Conservation (phyloP, 2,797 vertebrate genomes). For the Limnodromus scolopaceus region DNA sequence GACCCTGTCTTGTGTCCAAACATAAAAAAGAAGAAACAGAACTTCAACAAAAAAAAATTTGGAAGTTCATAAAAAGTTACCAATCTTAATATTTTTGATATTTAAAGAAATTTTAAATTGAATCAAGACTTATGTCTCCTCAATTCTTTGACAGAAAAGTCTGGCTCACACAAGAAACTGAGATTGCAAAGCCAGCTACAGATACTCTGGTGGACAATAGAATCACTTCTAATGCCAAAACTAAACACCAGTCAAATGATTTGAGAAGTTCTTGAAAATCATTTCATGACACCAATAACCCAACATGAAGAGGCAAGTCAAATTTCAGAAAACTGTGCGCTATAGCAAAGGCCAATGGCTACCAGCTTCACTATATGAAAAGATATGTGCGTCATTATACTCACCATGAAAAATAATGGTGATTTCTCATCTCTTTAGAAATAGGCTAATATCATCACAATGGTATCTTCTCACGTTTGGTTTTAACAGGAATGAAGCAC, state of each 20-base stretch:
- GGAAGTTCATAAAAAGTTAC: not conserved
- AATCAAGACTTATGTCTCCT: not conserved
- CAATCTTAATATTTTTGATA: not conserved
- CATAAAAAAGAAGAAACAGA: not conserved
- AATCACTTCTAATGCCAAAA: not conserved
- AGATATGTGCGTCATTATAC: not conserved
- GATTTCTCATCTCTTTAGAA: not conserved
- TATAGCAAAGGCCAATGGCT: not conserved
- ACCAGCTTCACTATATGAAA: not conserved
- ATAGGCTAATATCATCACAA: not conserved
- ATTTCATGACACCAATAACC: not conserved
- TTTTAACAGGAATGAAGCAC: not conserved
- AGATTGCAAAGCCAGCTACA: not conserved
- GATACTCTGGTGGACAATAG: not conserved
- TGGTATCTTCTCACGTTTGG: not conserved
- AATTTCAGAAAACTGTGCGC: not conserved
- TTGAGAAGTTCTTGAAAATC: not conserved
- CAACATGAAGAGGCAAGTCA: not conserved
- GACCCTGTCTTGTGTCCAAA: not conserved
- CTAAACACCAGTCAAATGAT: not conserved
- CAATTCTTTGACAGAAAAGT: not conserved
- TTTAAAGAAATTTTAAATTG: not conserved
- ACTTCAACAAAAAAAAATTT: not conserved
- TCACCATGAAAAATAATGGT: not conserved
- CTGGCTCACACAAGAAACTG: fast-evolving